phyloP scores from a whole-genome alignment of 2,113 vertebrate genomes.

The Myotis yumanensis region DNA sequence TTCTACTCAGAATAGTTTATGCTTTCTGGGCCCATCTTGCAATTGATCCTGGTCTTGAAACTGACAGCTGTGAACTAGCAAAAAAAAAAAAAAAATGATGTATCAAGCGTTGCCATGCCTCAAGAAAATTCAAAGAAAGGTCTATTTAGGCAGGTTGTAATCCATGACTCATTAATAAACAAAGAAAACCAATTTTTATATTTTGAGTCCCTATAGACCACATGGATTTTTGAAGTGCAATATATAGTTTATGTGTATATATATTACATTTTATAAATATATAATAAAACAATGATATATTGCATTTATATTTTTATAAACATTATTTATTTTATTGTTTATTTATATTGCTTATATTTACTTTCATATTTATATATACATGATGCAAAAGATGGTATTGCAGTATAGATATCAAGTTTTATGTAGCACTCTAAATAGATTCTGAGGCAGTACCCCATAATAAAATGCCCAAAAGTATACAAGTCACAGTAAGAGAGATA shows the following conservation, averaged over 20 bases:
- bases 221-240: background rate
- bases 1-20: constrained; percentile 6
- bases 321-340: background rate
- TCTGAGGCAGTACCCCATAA: background rate
- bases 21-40: background rate
- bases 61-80: constrained; percentile 32
- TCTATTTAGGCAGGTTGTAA: background rate
- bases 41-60: constrained; percentile 52
- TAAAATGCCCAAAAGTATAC: background rate
- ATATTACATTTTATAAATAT: background rate
- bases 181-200: background rate
- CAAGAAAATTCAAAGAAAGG: constrained; percentile 15
- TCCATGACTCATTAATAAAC: background rate
- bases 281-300: background rate
- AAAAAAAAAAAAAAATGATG: background rate
- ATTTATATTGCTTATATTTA: background rate
- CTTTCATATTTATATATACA: background rate
- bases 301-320: background rate
- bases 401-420: background rate
- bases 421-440: background rate
- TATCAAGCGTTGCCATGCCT: background rate
- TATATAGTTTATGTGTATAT: background rate
- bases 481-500: background rate
- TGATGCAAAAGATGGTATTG: background rate
- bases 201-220: background rate